Percentiles rank a stretch among this genome's conserved stretches.
Evolutionary conservation across 2,113 vertebrate genomes (phyloP).

Genomic region (Otocyon megalotis): DNA sequence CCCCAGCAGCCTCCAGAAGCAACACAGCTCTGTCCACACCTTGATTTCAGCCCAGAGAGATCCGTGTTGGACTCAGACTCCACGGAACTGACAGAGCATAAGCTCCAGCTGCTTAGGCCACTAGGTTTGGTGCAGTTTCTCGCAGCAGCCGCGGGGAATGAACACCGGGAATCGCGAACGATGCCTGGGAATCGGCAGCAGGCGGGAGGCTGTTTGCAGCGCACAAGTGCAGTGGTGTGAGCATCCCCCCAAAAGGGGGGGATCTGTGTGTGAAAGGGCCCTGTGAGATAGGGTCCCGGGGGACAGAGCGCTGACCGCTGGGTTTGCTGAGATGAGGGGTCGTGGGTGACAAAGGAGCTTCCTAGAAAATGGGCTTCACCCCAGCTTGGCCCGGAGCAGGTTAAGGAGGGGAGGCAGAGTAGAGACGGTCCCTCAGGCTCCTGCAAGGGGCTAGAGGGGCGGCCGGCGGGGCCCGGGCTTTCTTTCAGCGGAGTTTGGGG

Average conservation of each 20-base stretch:
- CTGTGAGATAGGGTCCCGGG: fast-evolving
- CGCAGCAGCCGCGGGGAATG: background rate
- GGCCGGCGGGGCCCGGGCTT: fast-evolving
- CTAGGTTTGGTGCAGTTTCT: background rate
- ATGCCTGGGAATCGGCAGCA: background rate
- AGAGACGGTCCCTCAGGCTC: background rate
- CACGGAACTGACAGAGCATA: background rate
- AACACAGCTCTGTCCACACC: background rate
- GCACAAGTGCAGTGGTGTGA: too few species aligned
- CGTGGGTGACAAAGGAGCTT: background rate
- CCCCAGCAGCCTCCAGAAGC: background rate
- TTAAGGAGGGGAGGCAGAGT: fast-evolving
- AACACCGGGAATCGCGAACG: background rate
- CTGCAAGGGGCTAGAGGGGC: background rate
- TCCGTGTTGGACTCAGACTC: background rate
- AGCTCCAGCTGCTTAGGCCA: background rate
- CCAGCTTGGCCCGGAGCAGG: fast-evolving
- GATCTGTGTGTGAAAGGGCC: background rate
- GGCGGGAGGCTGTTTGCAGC: background rate
- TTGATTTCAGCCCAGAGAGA: background rate
- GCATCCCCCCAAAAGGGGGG: background rate
- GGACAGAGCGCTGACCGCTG: background rate
- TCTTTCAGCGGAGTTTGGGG: background rate
- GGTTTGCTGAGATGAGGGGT: background rate
- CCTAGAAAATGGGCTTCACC: background rate